Evolutionary conservation across 2,113 vertebrate species (phyloP).

Genomic region (Noturus placidus): DNA sequence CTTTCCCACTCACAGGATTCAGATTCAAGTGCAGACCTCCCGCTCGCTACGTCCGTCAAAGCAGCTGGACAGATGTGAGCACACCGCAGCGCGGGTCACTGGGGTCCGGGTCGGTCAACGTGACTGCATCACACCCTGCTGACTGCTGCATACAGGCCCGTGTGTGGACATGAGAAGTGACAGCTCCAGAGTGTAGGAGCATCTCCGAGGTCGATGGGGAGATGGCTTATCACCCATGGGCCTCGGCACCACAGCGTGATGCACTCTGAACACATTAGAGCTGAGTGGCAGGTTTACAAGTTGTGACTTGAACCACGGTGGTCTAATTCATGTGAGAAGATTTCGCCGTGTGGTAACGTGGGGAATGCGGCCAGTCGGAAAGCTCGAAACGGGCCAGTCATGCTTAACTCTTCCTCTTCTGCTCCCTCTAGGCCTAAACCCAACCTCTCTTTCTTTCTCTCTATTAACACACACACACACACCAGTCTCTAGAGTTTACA

Average conservation of each 20-base stretch:
- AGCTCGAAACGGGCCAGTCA: conserved; percentile 14
- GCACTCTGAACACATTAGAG: conserved; percentile 16
- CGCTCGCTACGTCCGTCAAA: conserved; percentile 42
- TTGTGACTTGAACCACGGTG: conserved; percentile 27
- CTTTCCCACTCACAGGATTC: not conserved
- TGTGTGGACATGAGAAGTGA: conserved; percentile 24
- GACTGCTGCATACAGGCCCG: conserved; percentile 13
- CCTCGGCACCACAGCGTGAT: conserved; percentile 30
- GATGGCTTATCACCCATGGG: not conserved
- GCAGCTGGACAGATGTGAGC: conserved; percentile 33
- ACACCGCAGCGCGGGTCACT: conserved; percentile 17
- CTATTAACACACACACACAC: conserved; percentile 18
- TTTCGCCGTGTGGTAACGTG: conserved; percentile 18
- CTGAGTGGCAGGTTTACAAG: conserved; percentile 32
- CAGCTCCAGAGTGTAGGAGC: conserved; percentile 19
- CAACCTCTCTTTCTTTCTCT: conserved; percentile 16
- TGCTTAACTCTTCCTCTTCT: conserved; percentile 1
- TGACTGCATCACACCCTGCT: conserved; percentile 12
- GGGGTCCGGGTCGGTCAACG: not conserved
- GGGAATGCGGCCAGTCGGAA: conserved; percentile 14
- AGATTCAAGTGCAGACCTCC: conserved; percentile 28
- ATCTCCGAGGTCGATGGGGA: conserved; percentile 17
- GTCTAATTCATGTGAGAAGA: conserved; percentile 29
- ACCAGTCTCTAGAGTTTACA: too few species aligned
- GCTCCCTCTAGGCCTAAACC: conserved; percentile 38